Base-by-base conservation (phyloP, 2,113 vertebrate species). In the Arothron firmamentum region DNA sequence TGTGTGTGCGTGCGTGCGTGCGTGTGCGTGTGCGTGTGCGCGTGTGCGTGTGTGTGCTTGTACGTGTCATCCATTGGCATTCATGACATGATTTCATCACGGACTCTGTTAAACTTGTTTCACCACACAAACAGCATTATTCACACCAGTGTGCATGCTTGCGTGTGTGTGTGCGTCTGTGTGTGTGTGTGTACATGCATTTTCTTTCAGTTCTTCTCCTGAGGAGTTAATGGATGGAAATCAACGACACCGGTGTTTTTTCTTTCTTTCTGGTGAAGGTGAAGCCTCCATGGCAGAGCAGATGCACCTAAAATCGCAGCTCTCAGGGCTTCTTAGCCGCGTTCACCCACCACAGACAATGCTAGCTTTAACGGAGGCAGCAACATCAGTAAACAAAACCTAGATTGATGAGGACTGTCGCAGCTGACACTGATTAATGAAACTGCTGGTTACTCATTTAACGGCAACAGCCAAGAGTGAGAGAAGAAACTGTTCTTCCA, bases 81-180 rank as follows among this genome's bases (percentile, higher is more conserved):
- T 75, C 61, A 66, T 82, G 38, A 60, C 70, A 47, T 0, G 16
- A 16, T 38, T 6, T 31, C 9, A 10, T 23, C 46, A 45, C 6
- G 1, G 21, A 56, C 42, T 65, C 60, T 52, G 75, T 58, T 48
- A 58, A 85, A 87, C 81, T 73, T 9, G 83, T 79, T 75, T 60
- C 23, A 49, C 65, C n/a, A 31, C 65, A 75, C 62, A 47, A 20
- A 60, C 45, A 38, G 20, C 6, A 38, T 46, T 55, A 60, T 43
- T 65, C 52, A 12, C 34, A 23, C 25, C 10, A 18, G 52, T 12
- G 46, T 54, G 34, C 54, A 20, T 53, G 20, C 17, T 20, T 42
- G 50, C 51, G 25, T 52, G 23, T n/a, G 38, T 52, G 48, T 31
- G 13, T 31, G 23, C 1, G 25, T 28, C 21, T 23, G 25, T 28